Base-by-base conservation (phyloP, 2,113 vertebrate genomes). In the Oryzias curvinotus region DNA sequence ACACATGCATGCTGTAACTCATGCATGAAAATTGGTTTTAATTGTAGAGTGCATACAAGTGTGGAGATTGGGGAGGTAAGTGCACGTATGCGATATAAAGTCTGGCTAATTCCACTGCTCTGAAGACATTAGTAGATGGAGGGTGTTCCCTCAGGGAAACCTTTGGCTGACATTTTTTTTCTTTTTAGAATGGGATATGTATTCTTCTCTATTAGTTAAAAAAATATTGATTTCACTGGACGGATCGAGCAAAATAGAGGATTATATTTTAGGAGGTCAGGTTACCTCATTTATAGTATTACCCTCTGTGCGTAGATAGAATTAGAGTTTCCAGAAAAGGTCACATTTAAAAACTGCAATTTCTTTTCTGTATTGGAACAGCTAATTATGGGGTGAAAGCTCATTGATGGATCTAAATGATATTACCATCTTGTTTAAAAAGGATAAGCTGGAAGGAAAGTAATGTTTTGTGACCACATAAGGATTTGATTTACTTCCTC, bases 171-270 rank as follows among this genome's bases (percentile, higher is more conserved):
- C 26, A 70, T 21, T 67, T 21, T 21, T 60, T 75, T 69, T 64
- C 23, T 58, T 46, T 41, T 44, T 14, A 28, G 53, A 80, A 64
- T 65, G 21, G 43, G 71, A 72, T 57, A 10, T 45, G 28, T 61
- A 23, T 65, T 57, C 47, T 54, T 80, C 67, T 65, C 17, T 56
- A 69, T 52, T 57, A 48, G 54, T 68, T 78, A 60, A 72, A 75
- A 62, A 50, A n/a, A 71, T 81, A 84, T 77, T 72, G 77, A 86
- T 86, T 81, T 65, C n/a, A 28, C 51, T 51, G 62, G 36, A 47
- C 28, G 36, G 0, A 17, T 62, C 28, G 18, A 45, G 43, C 13
- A 73, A 81, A 64, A 42, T 57, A 48, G 60, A n/a, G 66, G 61
- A 76, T 73, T 74, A 72, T 62, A 58, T 78, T 74, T 72, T 71